phyloP scores from a whole-genome alignment of 2,113 vertebrate genomes.

The Leucosticte australis region DNA sequence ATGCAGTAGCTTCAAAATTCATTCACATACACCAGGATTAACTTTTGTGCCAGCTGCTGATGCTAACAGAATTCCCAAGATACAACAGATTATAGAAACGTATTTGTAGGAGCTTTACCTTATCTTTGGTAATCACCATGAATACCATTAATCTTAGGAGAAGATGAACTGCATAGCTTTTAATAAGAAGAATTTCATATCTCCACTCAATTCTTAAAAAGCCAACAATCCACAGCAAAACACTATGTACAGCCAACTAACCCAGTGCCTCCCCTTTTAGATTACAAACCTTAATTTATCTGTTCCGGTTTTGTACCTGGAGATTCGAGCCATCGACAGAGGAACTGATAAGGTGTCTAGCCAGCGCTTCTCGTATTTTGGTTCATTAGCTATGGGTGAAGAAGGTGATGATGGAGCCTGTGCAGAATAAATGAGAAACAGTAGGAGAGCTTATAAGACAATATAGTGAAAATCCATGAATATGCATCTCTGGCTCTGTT shows the following conservation, averaged over 20 bases:
- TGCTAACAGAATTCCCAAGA: background rate
- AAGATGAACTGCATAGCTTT: background rate
- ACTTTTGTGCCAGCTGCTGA: background rate
- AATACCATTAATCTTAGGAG: background rate
- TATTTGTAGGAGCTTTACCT: background rate
- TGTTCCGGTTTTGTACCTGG: conserved; percentile 85
- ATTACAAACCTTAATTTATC: conserved; percentile 90
- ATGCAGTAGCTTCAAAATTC: background rate
- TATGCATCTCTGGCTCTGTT: background rate
- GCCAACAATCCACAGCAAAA: conserved; percentile 23
- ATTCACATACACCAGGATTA: background rate
- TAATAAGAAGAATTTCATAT: background rate
- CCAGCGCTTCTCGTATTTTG: conserved; percentile 95
- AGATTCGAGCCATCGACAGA: conserved; percentile 90
- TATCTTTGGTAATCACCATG: background rate
- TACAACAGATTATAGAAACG: background rate
- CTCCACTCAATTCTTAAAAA: background rate
- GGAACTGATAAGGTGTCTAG: conserved; percentile 86
- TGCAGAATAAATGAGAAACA: conserved; percentile 72
- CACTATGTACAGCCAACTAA: background rate
- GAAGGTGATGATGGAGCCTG: conserved; percentile 88
- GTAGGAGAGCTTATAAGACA: conserved; percentile 35
- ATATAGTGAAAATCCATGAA: background rate
- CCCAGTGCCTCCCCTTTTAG: background rate
- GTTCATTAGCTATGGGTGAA: conserved; percentile 86